Evolutionary conservation across 35 echinoderm and acorn worm genomes (phyloP), one percentile per base, ranked within the genome.

Genomic region (Lytechinus variegatus): DNA sequence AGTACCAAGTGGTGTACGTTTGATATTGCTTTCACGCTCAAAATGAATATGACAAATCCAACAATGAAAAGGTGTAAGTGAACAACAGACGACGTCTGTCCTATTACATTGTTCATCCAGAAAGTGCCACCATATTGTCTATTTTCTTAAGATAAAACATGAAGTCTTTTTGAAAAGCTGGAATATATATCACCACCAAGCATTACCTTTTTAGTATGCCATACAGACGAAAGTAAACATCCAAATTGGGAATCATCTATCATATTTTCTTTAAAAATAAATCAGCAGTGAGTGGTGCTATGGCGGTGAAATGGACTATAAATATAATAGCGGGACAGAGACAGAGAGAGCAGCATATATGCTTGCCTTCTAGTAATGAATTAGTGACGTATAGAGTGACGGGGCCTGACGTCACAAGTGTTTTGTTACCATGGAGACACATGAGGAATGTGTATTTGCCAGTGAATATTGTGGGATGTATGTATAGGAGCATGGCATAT

Each of bases 191-290:
- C 66, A 6, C 66, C 5, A 79, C 66, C 66, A 24, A 7, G 16
- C 19, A 79, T 6, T 8, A 79, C 66, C 66, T 79, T 79, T 24
- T 79, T n/a, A 79, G 66, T 79, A 79, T 79, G 66, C 66, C 66
- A 79, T 16, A 79, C 19, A 24, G 66, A 0, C 66, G 66, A 79
- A 79, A 24, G 66, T 79, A 79, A 79, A 79, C 66, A 79, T 7
- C 21, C 66, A 3, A 79, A 24, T 19, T 7, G 66, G n/a, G 52
- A 9, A 90, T 90, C 88, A 54, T 90, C 29, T 90, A 90, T 90
- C 88, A 90, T 90, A 90, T 90, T 90, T 90, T 52, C 28, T 90
- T 89, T 54, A 90, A 90, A 90, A 90, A 14, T n/a, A 51, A 90
- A 90, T 44, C 88, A 12, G 88, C 52, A 10, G 8, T 90, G 52